These are phyloP conservation scores for Teleopsis dalmanni DNA, from an alignment of 1,140 invertebrate genomes.

Conservation along the genomic window DNA sequence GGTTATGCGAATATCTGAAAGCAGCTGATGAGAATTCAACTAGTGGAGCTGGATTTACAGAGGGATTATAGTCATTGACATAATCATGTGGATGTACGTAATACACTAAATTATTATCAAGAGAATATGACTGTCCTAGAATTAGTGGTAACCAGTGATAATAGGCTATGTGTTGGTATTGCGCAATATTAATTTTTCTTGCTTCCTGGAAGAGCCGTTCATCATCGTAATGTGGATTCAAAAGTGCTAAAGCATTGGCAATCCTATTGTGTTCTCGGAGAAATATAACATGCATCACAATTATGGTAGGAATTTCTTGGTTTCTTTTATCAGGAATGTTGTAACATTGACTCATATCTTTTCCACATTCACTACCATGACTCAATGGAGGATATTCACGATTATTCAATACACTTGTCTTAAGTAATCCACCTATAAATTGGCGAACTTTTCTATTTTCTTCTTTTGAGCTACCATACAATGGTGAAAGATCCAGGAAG, in stretches of 20 bases:
- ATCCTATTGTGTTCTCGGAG: constrained; percentile 87
- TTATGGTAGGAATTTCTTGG: constrained; percentile 77
- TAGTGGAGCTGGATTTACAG: constrained; percentile 65
- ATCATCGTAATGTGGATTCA: constrained; percentile 84
- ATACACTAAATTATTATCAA: constrained; percentile 58
- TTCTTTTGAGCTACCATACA: constrained; percentile 66
- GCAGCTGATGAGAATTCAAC: constrained; percentile 80
- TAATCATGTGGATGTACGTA: constrained; percentile 50
- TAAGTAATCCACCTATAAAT: constrained; percentile 55
- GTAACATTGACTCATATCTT: constrained; percentile 58
- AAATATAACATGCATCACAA: constrained; percentile 72
- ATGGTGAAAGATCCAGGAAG: constrained; percentile 73
- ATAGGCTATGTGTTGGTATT: constrained; percentile 76
- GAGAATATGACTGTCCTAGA: constrained; percentile 56
- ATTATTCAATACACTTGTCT: constrained; percentile 51
- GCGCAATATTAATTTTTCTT: constrained; percentile 66
- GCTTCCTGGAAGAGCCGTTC: constrained; percentile 82
- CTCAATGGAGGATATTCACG: constrained; percentile 64
- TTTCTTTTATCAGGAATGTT: constrained; percentile 68
- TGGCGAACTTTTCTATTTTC: constrained; percentile 55
- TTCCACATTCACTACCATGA: constrained; percentile 53
- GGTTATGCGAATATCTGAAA: constrained; percentile 77
- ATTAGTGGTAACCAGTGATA: constrained; percentile 80
- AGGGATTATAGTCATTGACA: constrained; percentile 81
- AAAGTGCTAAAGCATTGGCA: constrained; percentile 56